Evolutionary conservation across 2,797 vertebrate genomes (phyloP).

Genomic region (Taeniopygia guttata): DNA sequence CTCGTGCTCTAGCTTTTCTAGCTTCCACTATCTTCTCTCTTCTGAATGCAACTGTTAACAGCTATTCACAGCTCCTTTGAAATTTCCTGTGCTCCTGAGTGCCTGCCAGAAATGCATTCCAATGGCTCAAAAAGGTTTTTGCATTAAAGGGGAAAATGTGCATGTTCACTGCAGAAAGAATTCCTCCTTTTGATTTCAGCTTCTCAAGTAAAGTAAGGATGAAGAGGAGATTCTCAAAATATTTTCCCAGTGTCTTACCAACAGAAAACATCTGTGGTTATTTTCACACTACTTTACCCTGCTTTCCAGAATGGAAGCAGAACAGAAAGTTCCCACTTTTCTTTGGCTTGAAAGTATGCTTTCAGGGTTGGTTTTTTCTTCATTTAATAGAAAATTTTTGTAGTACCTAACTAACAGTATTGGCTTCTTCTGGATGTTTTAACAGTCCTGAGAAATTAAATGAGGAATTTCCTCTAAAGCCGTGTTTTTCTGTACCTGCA

Average conservation of each 20-base stretch:
- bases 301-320: neutral
- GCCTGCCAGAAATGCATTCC: slow-evolving; percentile 52
- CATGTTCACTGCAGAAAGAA: neutral
- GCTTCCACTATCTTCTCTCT: neutral
- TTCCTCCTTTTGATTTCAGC: neutral
- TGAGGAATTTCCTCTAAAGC: neutral
- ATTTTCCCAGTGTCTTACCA: neutral
- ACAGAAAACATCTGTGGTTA: neutral
- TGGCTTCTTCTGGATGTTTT: neutral
- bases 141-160: slow-evolving; percentile 1
- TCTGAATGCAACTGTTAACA: neutral
- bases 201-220: neutral
- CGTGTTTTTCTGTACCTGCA: neutral
- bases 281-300: neutral
- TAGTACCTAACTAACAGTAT: neutral
- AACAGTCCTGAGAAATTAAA: neutral
- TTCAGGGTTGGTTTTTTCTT: neutral
- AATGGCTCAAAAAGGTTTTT: neutral
- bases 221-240: neutral
- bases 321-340: neutral
- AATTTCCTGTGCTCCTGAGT: slow-evolving; percentile 28
- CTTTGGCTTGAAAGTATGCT: neutral
- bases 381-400: neutral
- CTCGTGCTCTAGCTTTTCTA: neutral
- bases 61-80: slow-evolving; percentile 48